Evolutionary conservation across 1,140 invertebrate genomes (phyloP).

Genomic region (Drosophila melanogaster): DNA sequence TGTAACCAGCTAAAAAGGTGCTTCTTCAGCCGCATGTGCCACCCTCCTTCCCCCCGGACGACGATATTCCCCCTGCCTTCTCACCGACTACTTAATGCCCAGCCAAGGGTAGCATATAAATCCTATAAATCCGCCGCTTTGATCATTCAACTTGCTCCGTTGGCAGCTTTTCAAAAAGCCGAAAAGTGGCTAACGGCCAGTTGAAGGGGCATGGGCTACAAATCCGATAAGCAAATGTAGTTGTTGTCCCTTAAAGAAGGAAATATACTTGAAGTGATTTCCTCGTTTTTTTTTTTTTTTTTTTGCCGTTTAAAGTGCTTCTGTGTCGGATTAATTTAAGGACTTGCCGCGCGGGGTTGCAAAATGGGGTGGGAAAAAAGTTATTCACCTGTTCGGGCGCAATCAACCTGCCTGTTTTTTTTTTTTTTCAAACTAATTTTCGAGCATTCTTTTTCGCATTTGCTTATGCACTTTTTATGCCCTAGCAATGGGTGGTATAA

Average conservation of each 20-base stretch:
- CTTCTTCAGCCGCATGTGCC: not conserved
- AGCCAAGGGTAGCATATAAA: constrained; percentile 75
- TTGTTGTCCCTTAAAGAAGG: constrained; percentile 65
- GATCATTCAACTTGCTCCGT: constrained; percentile 60
- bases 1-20: constrained; percentile 63
- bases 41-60: not conserved
- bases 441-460: constrained; percentile 44
- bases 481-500: constrained; percentile 16
- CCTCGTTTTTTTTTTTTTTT: constrained; percentile 2
- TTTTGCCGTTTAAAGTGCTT: constrained; percentile 42
- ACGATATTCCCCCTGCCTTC: not conserved
- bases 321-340: constrained; percentile 41
- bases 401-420: constrained; percentile 51
- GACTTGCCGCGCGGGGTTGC: constrained; percentile 17
- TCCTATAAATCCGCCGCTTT: constrained; percentile 77
- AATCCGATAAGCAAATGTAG: constrained; percentile 80
- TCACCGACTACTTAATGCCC: constrained; percentile 47
- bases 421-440: constrained; percentile 2
- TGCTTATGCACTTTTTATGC: constrained; percentile 57
- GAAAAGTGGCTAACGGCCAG: constrained; percentile 63
- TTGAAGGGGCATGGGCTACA: constrained; percentile 17
- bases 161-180: constrained; percentile 49
- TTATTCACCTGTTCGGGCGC: constrained; percentile 55
- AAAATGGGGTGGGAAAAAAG: not conserved
- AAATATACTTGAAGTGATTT: constrained; percentile 49